Evolutionary conservation across 2,797 vertebrate species (phyloP).

Genomic region (Fratercula arctica): DNA sequence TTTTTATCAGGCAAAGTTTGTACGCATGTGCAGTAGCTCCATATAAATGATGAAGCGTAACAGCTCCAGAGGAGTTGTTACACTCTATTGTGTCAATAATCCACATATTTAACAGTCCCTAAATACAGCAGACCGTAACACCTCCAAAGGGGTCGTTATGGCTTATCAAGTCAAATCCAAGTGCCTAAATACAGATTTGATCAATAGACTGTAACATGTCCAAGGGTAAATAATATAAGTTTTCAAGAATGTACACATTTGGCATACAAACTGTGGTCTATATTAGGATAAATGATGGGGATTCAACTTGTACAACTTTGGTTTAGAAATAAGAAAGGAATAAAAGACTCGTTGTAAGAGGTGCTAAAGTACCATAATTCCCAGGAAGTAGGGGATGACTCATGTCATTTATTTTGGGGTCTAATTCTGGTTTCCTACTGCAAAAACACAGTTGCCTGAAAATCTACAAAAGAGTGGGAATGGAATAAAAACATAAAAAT

Average conservation of each 20-base stretch:
- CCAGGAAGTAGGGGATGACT: constrained; percentile 30
- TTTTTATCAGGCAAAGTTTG: constrained; percentile 42
- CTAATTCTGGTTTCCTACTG: not conserved
- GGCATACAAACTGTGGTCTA: not conserved
- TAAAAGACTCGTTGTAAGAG: constrained; percentile 43
- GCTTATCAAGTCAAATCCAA: constrained; percentile 67
- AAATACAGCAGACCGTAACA: constrained; percentile 60
- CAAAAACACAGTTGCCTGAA: constrained; percentile 14
- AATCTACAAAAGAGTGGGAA: not conserved
- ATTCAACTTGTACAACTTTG: constrained; percentile 26
- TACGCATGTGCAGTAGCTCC: constrained; percentile 19
- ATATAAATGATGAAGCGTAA: constrained; percentile 59
- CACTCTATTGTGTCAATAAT: constrained; percentile 71
- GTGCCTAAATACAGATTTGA: constrained; percentile 52
- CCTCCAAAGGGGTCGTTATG: constrained; percentile 59
- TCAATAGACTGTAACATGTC: constrained; percentile 62
- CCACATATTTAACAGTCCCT: constrained; percentile 70
- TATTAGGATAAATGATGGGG: not conserved
- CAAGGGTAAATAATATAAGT: constrained; percentile 14
- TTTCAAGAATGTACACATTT: constrained; percentile 39
- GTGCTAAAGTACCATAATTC: constrained; percentile 18
- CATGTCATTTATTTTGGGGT: constrained; percentile 15
- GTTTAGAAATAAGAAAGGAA: constrained; percentile 42
- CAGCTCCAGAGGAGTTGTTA: constrained; percentile 61
- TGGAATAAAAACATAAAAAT: not conserved